Base-by-base conservation (phyloP, 1,140 invertebrate species). In the Hylyphantes graminicola region DNA sequence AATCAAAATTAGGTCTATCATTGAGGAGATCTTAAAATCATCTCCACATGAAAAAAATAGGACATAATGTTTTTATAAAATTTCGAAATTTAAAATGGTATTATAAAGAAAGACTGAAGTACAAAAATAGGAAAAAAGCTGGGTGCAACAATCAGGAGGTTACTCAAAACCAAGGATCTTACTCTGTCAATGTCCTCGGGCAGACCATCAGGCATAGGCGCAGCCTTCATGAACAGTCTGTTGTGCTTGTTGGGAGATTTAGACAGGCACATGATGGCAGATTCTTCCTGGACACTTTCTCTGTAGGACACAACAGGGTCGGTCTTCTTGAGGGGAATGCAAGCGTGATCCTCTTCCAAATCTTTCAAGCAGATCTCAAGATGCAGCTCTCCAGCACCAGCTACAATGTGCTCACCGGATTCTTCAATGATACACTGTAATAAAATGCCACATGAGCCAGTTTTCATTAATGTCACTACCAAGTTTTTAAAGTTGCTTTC, bases 191-290 rank as follows among this genome's bases (percentile, higher is more conserved):
- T 99, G 88, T 98, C 98, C 90, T 99, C 97, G 86, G 98, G 92
- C 65, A 99, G 92, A 91, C 97, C 97, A 88, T 99, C 98, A 82
- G 97, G 95, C 95, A 99, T 95, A 19, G 98, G 97, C 70, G 92
- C 90, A 80, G 97, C 97, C 90, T 94, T 98, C 97, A 99, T 98
- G 92, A 97, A 99, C 81, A 99, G 91, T 92, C 98, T 94, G 91
- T 99, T 99, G 92, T 99, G 98, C 92, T 99, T 99, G 92, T 99
- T 99, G 87, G 98, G 98, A 0, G 98, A 99, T 92, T 99, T 99
- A 53, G 97, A 98, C 87, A 99, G 91, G 91, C 98, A 99, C 93
- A 95, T 96, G 87, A 97, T 94, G 90, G 95, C 93, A 15, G 97
- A 99, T 91, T 97, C 96, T 87, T 97, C 95, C 11, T 92, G 92